Base-by-base conservation (phyloP, 1,140 invertebrate genomes). In the Elysia chlorotica region DNA sequence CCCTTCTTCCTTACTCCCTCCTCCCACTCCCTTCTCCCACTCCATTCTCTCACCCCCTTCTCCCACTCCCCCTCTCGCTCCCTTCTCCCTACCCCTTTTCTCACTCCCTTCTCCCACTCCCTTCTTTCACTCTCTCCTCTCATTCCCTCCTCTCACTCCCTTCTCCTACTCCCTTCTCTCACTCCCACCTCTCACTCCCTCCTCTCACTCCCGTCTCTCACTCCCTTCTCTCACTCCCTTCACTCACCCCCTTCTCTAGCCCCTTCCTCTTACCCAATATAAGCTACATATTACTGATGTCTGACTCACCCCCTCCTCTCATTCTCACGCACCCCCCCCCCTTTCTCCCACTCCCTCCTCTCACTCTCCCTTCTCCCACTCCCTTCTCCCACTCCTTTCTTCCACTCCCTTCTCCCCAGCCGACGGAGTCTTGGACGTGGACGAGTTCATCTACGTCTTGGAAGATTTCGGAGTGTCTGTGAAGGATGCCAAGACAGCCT, bases 361-460 rank as follows among this genome's bases (percentile, higher is more conserved):
- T 4, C 63, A 10, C 14, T 38, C 63, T 38, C 63, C 31, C 63
- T 38, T 19, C 35, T 37, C 33, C 61, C 5, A 31, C 25, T 35
- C 25, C 31, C 25, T 36, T 33, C 17, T 1, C 14, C 23, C 31
- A 19, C 36, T 23, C 31, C 35, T 5, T 23, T n/a, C 38, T 10
- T 65, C 35, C 35, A 17, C 25, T 21, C 17, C n/a, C 33, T 21
- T 30, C n/a, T 67, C 33, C 35, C 23, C 36, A 87, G 87, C 82
- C 10, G 84, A 87, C 65, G 84, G 85, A 0, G 61, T 78, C 4
- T 78, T 88, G 14, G 87, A 88, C 71, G 76, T 77, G 6, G 87
- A 88, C 35, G 87, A 88, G 73, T 88, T 84, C 76, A 82, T 85
- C 57, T 88, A 87, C 71, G 85, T 86, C 0, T 71, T 87, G n/a